Evolutionary conservation across 2,113 vertebrate species (phyloP), one percentile per base, ranked within the genome.

Genomic region (Stomatorhinus ivindoensis): DNA sequence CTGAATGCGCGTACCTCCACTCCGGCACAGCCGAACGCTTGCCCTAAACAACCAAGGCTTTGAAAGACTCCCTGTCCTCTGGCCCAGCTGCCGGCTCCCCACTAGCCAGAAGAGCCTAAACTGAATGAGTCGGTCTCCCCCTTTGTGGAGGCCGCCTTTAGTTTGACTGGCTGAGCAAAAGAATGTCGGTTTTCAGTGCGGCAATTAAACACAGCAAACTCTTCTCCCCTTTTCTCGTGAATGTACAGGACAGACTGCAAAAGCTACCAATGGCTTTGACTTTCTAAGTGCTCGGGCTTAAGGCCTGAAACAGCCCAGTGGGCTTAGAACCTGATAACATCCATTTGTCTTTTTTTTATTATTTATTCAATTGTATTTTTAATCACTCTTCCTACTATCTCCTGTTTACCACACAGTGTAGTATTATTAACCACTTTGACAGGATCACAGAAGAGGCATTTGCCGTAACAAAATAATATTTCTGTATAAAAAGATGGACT

Each of bases 11-110:
- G n/a, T 50, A 69, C 85, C 87, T 88, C 89, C 84, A 44, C 27
- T 42, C 35, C 65, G 51, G 15, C 61, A 48, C 83, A 51, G 51
- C 80, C 42, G 47, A 61, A 61, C 4, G 1, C 89, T 87, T 83
- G 50, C 87, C 76, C 76, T 88, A 21, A 80, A 85, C 27, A 73
- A 85, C 65, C 89, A 47, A 35, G 53, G 86, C 73, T 80, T 80
- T 80, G 73, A 80, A 80, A 80, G 73, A 65, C 39, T 53, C 48
- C 55, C 65, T 51, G 55, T 92, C 93, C 91, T 55, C 90, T 93
- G 89, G 93, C 93, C 94, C 94, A 93, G 92, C 89, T 92, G 87
- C 69, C 86, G 90, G 92, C 89, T 92, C 88, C 65, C 88, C 90
- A 91, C 93, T 92, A 89, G 87, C 88, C 90, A 24, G 53, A 89